phyloP scores from a whole-genome alignment of 2,113 vertebrate species.

The Gallinago jamesoni region DNA sequence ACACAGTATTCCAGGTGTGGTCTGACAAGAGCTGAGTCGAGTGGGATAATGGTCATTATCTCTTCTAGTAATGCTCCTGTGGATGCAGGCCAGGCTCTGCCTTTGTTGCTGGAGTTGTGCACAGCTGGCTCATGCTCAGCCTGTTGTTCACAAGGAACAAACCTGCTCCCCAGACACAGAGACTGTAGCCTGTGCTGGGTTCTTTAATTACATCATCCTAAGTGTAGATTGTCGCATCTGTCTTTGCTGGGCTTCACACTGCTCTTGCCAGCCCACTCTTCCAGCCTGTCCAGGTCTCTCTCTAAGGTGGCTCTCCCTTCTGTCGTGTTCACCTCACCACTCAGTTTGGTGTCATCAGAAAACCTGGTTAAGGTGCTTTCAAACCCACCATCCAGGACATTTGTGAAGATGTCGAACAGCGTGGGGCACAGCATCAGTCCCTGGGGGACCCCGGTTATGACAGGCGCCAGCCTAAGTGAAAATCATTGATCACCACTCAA shows the following conservation, averaged over 20 bases:
- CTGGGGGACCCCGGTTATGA: neutral
- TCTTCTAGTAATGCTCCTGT: neutral
- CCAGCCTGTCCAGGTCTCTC: neutral
- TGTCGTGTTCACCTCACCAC: neutral
- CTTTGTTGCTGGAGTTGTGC: neutral
- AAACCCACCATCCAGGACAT: neutral
- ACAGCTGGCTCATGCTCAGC: neutral
- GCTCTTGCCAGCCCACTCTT: neutral
- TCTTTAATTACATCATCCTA: neutral
- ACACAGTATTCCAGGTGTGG: neutral
- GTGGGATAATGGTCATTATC: neutral
- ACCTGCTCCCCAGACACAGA: neutral
- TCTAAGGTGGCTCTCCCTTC: neutral
- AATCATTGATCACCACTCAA: neutral
- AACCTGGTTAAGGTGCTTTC: neutral
- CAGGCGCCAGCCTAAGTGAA: neutral
- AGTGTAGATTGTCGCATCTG: neutral
- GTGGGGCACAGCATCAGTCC: neutral
- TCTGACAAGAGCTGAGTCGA: neutral
- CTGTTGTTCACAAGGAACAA: neutral
- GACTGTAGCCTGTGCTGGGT: neutral
- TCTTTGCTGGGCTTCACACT: neutral
- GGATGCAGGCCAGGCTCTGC: neutral
- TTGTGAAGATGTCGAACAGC: neutral
- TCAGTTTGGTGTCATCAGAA: neutral